Conservation (phyloP, 2,888 invertebrate genomes). For the Hypomecis punctinalis region DNA sequence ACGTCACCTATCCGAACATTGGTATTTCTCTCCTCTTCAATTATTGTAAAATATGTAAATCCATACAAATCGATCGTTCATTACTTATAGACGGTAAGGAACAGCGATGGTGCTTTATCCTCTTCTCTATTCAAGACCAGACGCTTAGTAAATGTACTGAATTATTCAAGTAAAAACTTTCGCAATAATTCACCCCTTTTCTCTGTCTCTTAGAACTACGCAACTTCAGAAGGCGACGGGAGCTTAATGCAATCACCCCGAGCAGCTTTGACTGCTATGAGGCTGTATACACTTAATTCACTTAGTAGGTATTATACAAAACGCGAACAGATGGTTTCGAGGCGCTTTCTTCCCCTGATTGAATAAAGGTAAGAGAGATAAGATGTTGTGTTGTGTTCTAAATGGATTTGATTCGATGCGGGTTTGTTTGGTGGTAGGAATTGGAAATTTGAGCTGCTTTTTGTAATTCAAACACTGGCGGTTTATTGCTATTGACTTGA, state of each 20-base stretch:
- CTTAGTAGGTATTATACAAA: conserved; percentile 35
- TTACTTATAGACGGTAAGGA: background rate
- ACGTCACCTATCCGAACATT: too few species aligned
- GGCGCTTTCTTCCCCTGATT: conserved; percentile 30
- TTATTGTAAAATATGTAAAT: too few species aligned
- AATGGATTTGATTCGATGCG: conserved; percentile 18
- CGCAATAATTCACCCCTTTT: conserved; percentile 11
- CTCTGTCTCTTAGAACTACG: conserved; percentile 18
- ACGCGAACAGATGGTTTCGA: conserved; percentile 29
- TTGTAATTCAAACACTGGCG: too few species aligned
- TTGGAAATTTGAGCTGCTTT: background rate
- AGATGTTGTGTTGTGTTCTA: conserved; percentile 28
- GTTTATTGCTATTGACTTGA: too few species aligned
- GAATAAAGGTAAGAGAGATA: conserved; percentile 33
- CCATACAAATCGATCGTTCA: too few species aligned
- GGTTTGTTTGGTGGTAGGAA: conserved; percentile 16
- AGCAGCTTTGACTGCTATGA: conserved; percentile 40
- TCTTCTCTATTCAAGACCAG: background rate
- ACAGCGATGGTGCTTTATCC: too few species aligned
- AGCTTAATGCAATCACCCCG: conserved; percentile 46
- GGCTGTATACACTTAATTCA: conserved; percentile 41
- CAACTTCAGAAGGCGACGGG: conserved; percentile 25
- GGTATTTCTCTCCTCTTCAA: too few species aligned
- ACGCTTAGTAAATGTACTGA: conserved; percentile 10
- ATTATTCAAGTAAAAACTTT: conserved; percentile 13